phyloP scores from a whole-genome alignment of 2,888 invertebrate genomes.

The Sphaeridia pumilis region DNA sequence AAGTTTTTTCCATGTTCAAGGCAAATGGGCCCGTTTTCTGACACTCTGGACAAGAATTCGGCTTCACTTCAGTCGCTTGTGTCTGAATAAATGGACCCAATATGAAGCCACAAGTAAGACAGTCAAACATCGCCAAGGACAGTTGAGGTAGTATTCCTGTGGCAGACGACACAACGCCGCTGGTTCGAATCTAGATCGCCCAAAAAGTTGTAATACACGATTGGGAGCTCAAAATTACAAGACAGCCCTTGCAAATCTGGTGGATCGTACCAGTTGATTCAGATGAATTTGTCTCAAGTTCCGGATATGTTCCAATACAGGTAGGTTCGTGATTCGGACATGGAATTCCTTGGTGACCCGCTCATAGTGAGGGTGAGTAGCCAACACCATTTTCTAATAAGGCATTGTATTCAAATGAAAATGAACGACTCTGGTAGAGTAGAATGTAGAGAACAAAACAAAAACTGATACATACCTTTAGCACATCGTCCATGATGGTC shows the following conservation, averaged over 20 bases:
- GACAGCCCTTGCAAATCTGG: neutral
- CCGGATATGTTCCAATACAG: slow-evolving; percentile 87
- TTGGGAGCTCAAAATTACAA: neutral
- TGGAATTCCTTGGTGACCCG: slow-evolving; percentile 88
- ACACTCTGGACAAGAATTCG: slow-evolving; percentile 95
- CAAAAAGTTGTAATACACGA: neutral
- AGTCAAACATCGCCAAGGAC: slow-evolving; percentile 92
- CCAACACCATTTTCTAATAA: slow-evolving; percentile 56
- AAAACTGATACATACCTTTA: slow-evolving; percentile 44
- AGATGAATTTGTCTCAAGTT: slow-evolving; percentile 64
- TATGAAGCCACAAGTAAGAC: slow-evolving; percentile 86
- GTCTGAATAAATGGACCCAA: slow-evolving; percentile 93
- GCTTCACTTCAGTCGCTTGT: slow-evolving; percentile 85
- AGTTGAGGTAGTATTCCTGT: slow-evolving; percentile 93
- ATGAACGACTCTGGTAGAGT: neutral
- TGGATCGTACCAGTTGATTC: slow-evolving; percentile 67
- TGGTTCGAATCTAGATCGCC: slow-evolving; percentile 50
- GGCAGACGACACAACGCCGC: slow-evolving; percentile 90
- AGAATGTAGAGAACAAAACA: no score
- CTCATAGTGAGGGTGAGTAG: slow-evolving; percentile 91
- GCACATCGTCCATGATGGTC: slow-evolving; percentile 89
- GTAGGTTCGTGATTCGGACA: slow-evolving; percentile 87
- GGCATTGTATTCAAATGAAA: slow-evolving; percentile 36
- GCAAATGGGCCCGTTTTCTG: slow-evolving; percentile 49
- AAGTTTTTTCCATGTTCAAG: slow-evolving; percentile 95